These are phyloP conservation scores for Syrphus vitripennis DNA, from an alignment of 2,888 invertebrate species.

Conservation along the genomic window DNA sequence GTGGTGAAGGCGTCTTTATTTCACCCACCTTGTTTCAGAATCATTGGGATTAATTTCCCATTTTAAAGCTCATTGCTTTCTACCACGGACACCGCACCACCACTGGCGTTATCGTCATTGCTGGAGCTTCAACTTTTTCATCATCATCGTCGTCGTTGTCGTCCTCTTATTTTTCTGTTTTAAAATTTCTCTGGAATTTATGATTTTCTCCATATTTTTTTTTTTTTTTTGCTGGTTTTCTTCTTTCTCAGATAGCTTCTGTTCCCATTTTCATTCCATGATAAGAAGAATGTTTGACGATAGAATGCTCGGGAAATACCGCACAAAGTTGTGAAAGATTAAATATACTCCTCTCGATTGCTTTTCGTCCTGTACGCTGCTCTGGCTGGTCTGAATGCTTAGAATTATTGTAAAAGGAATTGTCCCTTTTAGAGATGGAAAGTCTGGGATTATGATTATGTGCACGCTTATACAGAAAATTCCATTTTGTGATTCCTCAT, in stretches of 20 bases:
- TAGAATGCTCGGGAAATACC: conserved; percentile 10
- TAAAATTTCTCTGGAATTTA: conserved; percentile 51
- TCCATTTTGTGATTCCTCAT: background rate
- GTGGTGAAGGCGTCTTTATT: background rate
- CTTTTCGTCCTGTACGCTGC: background rate
- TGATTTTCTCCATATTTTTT: conserved; percentile 19
- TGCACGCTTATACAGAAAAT: conserved; percentile 5
- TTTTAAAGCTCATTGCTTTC: conserved; percentile 48
- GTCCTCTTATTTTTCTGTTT: conserved; percentile 1
- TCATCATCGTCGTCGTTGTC: background rate
- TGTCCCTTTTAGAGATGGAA: conserved; percentile 30
- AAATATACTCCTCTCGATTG: background rate
- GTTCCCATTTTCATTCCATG: background rate
- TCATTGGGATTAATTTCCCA: conserved; percentile 54
- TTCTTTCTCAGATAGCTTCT: background rate
- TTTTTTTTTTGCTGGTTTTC: background rate
- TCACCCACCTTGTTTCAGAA: conserved; percentile 12
- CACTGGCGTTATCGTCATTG: background rate
- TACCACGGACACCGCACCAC: background rate
- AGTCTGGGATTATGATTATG: conserved; percentile 50
- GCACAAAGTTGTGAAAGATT: background rate
- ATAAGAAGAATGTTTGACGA: conserved; percentile 24
- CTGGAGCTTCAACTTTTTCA: background rate
- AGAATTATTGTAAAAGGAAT: conserved; percentile 32
- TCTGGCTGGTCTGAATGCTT: background rate